Base-by-base conservation (phyloP, 2,797 vertebrate genomes). In the Fratercula arctica region DNA sequence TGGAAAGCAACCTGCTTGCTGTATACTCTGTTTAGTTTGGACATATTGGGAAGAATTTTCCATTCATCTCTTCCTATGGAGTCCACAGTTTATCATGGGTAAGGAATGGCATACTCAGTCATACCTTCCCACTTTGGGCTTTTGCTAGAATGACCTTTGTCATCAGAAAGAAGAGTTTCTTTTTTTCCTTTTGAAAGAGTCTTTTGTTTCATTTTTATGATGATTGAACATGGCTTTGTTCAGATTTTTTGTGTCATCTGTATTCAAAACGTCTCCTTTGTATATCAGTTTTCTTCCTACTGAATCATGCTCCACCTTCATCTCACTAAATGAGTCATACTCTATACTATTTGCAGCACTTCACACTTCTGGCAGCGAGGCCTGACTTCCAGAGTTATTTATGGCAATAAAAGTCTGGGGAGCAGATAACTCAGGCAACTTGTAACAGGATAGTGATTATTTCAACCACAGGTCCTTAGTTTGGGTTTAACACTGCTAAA, bases 321-420 rank as follows among this genome's bases (percentile, higher is more conserved):
- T 92, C 84, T 94, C 90, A 77, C 90, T 79, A 85, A 68, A 77
- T 97, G 96, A 96, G 64, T 96, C 96, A 96, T 89, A 75, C 83
- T 82, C 90, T 31, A 51, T 68, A 94, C 94, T 95, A 89, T 96
- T 93, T 94, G 94, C 88, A 95, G 96, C 72, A 78, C 72, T 94
- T 94, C 86, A 96, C 92, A 90, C 88, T 96, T 83, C 75, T 92
- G 86, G 94, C 86, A 95, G 53, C 0, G 8, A 95, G 64, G 77
- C 75, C 72, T 85, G 53, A 94, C 86, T 95, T 89, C 53, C 41
- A 59, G 59, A 74, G 88, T 83, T 97, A 96, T 97, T 97, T 94
- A 87, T 75, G 81, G 90, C 68, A 92, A 75, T 73, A 84, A 64
- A 89, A 95, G 90, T 57, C 90, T 90, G 74, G 76, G 80, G 85